Evolutionary conservation across 2,888 invertebrate species (phyloP).

Genomic region (Tanypteryx hageni): DNA sequence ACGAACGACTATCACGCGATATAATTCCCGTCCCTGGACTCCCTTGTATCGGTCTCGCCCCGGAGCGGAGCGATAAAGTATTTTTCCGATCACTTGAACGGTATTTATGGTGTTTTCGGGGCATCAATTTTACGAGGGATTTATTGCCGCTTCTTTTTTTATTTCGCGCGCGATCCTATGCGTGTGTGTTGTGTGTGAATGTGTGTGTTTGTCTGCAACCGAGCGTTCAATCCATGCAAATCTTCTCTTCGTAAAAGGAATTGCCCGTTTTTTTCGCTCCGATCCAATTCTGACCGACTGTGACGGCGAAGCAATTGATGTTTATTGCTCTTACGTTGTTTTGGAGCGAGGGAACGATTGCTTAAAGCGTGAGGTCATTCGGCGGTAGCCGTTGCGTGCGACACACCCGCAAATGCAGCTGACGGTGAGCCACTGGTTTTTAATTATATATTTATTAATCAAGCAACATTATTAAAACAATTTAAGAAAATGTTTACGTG

Average conservation of each 20-base stretch:
- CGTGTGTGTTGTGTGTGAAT: background rate
- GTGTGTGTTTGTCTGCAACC: background rate
- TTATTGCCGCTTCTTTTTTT: background rate
- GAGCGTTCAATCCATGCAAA: conserved; percentile 10
- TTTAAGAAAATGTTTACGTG: too few species aligned
- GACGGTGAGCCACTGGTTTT: too few species aligned
- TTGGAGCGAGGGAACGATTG: background rate
- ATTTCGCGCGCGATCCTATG: background rate
- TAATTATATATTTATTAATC: too few species aligned
- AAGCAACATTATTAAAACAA: too few species aligned
- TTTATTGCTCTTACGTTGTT: background rate
- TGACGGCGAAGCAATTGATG: background rate
- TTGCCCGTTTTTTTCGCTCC: background rate
- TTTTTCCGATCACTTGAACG: conserved; percentile 33
- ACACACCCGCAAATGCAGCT: too few species aligned
- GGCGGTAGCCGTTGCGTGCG: too few species aligned
- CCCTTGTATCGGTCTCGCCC: conserved; percentile 2
- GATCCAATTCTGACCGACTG: background rate
- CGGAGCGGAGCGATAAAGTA: conserved; percentile 41
- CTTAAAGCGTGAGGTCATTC: too few species aligned
- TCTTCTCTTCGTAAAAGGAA: conserved; percentile 1
- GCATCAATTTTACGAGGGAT: conserved; percentile 32
- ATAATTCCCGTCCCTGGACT: background rate
- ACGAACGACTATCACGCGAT: conserved; percentile 53
- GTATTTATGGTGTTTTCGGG: conserved; percentile 59